Base-by-base conservation (phyloP, 2,888 invertebrate species). In the Plemyria rubiginata region DNA sequence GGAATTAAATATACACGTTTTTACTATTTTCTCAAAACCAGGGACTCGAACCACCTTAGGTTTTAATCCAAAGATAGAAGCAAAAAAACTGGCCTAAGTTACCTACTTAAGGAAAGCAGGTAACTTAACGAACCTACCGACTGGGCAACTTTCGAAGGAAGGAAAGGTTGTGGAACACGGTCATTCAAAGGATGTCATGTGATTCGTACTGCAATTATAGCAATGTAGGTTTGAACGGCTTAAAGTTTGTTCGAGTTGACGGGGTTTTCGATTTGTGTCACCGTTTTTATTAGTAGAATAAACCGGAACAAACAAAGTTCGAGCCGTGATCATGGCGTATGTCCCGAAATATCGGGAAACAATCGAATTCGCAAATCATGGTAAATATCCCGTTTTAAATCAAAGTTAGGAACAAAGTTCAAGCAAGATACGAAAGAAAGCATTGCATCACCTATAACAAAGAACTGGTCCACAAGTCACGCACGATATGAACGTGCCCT, bases 201-300 rank as follows among this genome's bases (percentile, higher is more conserved):
- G 45, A 45, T 45, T 45, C 45, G 36, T 6, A n/a, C 13, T 43
- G 16, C 45, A 16, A 16, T 45, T 45, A 16, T 11, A 45, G 11
- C 45, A 45, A 45, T 16, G 11, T 45, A 45, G 9, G 45, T 11
- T 45, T 45, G 16, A 6, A 16, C 16, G 16, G 16, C 16, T 13
- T 16, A 22, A 1, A 22, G 16, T 45, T 16, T 4, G 45, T 45
- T 16, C 2, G 41, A 15, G 16, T 45, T 45, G 78, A 11, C 11
- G 11, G 36, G 11, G 36, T 11, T 38, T 11, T 38, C 11, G 36
- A 9, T 38, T 38, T 9, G 11, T 32, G 2, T 32, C 2, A 4
- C 32, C 6, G 8, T 32, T 32, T 32, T 32, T 32, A n/a, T n/a
- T n/a, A n/a, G n/a, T n/a, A n/a, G n/a, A n/a, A n/a, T n/a, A n/a